Percentiles rank a stretch among this genome's conserved stretches.
These are phyloP conservation scores for Cottoperca gobio DNA, from an alignment of 2,797 vertebrate genomes.

Conservation along the genomic window DNA sequence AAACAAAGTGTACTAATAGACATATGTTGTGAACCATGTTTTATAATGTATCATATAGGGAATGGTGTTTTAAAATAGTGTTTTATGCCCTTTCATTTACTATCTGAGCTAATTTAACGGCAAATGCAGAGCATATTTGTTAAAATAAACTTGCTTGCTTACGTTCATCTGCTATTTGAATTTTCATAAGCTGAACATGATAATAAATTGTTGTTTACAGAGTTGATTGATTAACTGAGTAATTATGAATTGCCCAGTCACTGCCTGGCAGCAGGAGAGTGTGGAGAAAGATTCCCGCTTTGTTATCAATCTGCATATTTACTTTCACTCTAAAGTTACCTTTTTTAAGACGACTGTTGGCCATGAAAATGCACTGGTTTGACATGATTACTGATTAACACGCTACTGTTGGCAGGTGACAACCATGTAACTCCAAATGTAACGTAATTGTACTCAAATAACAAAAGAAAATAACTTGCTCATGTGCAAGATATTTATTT, in stretches of 20 bases:
- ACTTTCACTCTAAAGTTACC: background rate
- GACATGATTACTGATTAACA: constrained; percentile 57
- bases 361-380: constrained; percentile 79
- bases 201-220: constrained; percentile 58
- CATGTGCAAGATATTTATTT: background rate
- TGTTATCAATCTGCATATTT: constrained; percentile 26
- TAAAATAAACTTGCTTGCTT: constrained; percentile 48
- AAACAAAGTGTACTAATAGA: constrained; percentile 43
- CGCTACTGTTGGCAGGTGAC: constrained; percentile 43
- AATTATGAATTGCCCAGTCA: constrained; percentile 4
- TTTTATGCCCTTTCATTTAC: constrained; percentile 25
- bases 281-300: constrained; percentile 22
- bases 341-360: constrained; percentile 51
- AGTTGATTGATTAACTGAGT: constrained; percentile 25
- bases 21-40: constrained; percentile 62
- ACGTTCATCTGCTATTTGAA: constrained; percentile 52
- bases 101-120: constrained; percentile 39
- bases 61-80: constrained; percentile 40
- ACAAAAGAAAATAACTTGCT: background rate
- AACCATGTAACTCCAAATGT: constrained; percentile 31
- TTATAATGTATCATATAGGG: constrained; percentile 57
- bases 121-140: constrained; percentile 33
- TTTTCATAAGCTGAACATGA: constrained; percentile 57
- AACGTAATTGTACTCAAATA: background rate
- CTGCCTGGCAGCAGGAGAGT: constrained; percentile 30